Conservation (phyloP, 2,888 invertebrate genomes). For the Camponotus fellah region DNA sequence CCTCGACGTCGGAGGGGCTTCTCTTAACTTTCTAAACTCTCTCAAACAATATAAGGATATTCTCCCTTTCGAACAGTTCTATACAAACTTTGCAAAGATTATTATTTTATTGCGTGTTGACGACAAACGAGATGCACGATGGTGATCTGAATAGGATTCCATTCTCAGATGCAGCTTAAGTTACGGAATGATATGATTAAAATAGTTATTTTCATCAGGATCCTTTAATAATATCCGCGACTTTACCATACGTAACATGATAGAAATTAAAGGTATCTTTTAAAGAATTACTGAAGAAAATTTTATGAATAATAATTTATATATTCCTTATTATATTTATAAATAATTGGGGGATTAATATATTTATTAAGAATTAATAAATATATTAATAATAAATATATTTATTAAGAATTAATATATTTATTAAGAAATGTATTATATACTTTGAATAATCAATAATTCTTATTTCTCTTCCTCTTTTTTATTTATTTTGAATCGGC, state of each 20-base stretch:
- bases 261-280: neutral
- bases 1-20: neutral
- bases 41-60: neutral
- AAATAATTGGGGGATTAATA: no score
- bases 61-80: neutral
- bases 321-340: neutral
- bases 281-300: neutral
- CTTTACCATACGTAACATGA: neutral
- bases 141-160: neutral
- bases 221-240: neutral
- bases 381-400: no score
- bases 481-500: neutral
- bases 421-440: neutral
- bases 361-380: no score
- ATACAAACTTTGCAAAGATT: slow-evolving; percentile 11
- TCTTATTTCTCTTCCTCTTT: neutral
- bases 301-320: slow-evolving; percentile 3
- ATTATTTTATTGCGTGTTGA: neutral
- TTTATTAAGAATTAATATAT: no score
- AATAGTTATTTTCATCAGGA: neutral
- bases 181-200: slow-evolving; percentile 2
- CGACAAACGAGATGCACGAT: neutral
- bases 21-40: neutral
- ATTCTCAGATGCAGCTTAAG: neutral
- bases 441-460: neutral